Percentiles rank a stretch among this genome's conserved stretches.
These are phyloP conservation scores for Morus bassanus DNA, from an alignment of 2,797 vertebrate genomes.

Conservation along the genomic window DNA sequence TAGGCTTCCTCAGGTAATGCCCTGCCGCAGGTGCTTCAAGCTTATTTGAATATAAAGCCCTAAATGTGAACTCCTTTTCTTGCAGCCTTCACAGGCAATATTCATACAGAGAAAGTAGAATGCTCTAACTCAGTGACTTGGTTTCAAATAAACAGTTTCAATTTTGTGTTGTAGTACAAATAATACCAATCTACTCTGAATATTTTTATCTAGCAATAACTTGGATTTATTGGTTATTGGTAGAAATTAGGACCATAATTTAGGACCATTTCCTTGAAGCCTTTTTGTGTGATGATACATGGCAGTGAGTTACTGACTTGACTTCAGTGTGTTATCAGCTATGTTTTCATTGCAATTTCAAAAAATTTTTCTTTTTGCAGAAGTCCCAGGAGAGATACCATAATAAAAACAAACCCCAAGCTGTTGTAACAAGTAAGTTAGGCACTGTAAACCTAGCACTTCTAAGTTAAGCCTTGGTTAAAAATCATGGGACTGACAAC, in stretches of 20 bases:
- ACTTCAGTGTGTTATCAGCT: not conserved
- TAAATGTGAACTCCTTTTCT: not conserved
- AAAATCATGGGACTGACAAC: not conserved
- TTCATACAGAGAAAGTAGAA: not conserved
- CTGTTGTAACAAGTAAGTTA: slow-evolving; percentile 76
- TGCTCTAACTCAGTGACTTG: not conserved
- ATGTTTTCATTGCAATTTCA: not conserved
- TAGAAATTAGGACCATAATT: not conserved
- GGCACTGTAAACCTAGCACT: not conserved
- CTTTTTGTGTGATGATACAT: not conserved
- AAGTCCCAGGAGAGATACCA: slow-evolving; percentile 87
- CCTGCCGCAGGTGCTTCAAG: not conserved
- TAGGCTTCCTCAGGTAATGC: not conserved
- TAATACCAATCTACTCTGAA: not conserved
- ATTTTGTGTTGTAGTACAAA: not conserved
- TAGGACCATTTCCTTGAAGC: not conserved
- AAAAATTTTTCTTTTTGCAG: slow-evolving; percentile 71
- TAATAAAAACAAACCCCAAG: slow-evolving; percentile 71
- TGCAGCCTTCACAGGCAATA: not conserved
- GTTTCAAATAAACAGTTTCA: not conserved
- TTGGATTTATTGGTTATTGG: not conserved
- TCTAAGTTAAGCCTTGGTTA: not conserved
- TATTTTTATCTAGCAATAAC: not conserved
- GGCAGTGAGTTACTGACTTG: not conserved
- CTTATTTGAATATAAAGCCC: not conserved